A percentile compares a stretch with the other conserved stretches of the same genome.
Conservation (phyloP, 2,888 invertebrate species). For the Plebejus argus region DNA sequence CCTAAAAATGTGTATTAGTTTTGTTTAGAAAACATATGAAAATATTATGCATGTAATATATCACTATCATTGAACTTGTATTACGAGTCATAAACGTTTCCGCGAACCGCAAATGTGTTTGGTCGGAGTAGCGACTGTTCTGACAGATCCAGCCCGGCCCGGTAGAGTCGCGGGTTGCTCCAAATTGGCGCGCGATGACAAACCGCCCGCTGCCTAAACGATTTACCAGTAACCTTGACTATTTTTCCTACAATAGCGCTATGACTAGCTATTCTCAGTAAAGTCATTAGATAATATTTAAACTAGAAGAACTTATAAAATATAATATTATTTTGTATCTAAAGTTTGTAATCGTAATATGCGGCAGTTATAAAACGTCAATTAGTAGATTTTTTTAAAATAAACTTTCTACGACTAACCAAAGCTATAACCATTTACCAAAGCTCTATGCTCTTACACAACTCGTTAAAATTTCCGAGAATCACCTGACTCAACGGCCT, state of each 20-base stretch:
- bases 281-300: background rate
- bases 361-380: background rate
- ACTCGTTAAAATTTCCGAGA: slow-evolving; percentile 53
- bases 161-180: background rate
- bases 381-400: background rate
- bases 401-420: background rate
- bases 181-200: slow-evolving; percentile 5
- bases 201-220: slow-evolving; percentile 14
- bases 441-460: slow-evolving; percentile 32
- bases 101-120: slow-evolving; percentile 19
- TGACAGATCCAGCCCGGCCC: slow-evolving; percentile 14
- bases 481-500: slow-evolving; percentile 59
- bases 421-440: background rate
- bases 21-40: too few species aligned
- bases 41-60: background rate
- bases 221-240: slow-evolving; percentile 8
- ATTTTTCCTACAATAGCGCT: background rate
- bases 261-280: background rate
- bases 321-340: background rate
- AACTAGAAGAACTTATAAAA: background rate
- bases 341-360: background rate
- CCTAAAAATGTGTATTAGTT: too few species aligned
- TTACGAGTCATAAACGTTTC: slow-evolving; percentile 3
- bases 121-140: slow-evolving; percentile 8
- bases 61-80: slow-evolving; percentile 3